Percentiles rank a stretch among this genome's conserved stretches.
Evolutionary conservation across 2,888 invertebrate genomes (phyloP).

Genomic region (Gymnocheta viridis): DNA sequence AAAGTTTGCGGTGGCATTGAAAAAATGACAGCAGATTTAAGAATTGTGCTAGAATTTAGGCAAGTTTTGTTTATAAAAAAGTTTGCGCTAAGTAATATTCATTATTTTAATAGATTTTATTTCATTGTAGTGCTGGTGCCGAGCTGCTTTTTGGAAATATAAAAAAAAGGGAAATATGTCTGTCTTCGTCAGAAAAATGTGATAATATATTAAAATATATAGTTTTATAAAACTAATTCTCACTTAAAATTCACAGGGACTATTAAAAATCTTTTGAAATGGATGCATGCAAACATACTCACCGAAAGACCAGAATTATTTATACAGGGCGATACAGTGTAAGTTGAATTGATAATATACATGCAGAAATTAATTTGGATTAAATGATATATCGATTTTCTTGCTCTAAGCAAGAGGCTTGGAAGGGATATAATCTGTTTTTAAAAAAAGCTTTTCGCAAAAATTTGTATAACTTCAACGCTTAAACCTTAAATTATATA

Average conservation of each 20-base stretch:
- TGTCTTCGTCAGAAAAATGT: conserved; percentile 84
- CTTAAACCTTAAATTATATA: too few species aligned
- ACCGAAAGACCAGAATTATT: conserved; percentile 91
- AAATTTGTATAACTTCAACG: too few species aligned
- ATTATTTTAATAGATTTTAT: background rate
- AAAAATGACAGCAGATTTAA: conserved; percentile 70
- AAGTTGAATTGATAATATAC: conserved; percentile 72
- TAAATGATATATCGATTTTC: too few species aligned
- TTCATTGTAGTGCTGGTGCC: conserved; percentile 89
- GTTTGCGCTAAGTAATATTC: background rate
- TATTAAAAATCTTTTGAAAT: conserved; percentile 87
- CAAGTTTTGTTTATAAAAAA: conserved; percentile 55
- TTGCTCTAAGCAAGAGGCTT: too few species aligned
- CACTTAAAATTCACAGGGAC: conserved; percentile 83
- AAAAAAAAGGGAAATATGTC: conserved; percentile 86
- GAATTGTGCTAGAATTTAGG: conserved; percentile 78
- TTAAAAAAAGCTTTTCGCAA: too few species aligned
- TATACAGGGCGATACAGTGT: conserved; percentile 82
- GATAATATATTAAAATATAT: conserved; percentile 2
- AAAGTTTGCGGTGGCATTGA: too few species aligned
- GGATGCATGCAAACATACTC: conserved; percentile 93
- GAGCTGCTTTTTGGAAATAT: conserved; percentile 94
- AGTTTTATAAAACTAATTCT: background rate
- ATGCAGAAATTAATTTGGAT: too few species aligned
- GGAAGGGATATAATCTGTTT: too few species aligned